Evolutionary conservation across 2,113 vertebrate species (phyloP).

Genomic region (Verasper variegatus): DNA sequence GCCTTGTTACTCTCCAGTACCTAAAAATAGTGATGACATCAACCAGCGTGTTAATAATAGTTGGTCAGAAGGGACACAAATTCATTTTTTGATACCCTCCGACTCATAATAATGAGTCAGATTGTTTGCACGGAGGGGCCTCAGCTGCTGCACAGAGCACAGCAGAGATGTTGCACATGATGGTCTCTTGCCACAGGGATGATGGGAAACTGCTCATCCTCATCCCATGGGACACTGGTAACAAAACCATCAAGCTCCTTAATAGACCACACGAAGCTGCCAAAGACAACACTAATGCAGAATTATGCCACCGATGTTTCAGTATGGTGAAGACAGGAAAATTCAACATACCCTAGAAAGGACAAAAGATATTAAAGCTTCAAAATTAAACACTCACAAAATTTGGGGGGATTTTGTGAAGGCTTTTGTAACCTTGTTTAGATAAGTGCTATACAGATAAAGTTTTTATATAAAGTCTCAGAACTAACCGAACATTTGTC

Average conservation of each 20-base stretch:
- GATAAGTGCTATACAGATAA: no score
- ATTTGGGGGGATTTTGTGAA: no score
- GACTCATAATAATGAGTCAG: slow-evolving; percentile 46
- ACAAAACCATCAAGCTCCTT: slow-evolving; percentile 39
- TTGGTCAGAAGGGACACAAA: slow-evolving; percentile 60
- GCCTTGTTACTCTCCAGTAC: neutral
- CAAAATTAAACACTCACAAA: no score
- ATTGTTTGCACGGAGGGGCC: slow-evolving; percentile 25
- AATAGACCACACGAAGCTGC: slow-evolving; percentile 47
- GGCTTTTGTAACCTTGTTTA: no score
- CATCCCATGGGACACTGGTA: slow-evolving; percentile 54
- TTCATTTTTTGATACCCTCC: slow-evolving; percentile 34
- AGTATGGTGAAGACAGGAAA: neutral
- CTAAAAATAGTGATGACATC: slow-evolving; percentile 57
- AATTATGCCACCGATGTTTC: neutral
- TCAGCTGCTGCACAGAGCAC: slow-evolving; percentile 59
- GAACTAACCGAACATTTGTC: no score
- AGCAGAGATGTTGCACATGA: slow-evolving; percentile 51
- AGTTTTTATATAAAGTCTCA: no score
- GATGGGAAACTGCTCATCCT: slow-evolving; percentile 40
- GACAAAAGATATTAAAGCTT: no score
- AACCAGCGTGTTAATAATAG: slow-evolving; percentile 64
- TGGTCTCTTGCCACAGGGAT: slow-evolving; percentile 47
- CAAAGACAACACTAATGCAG: slow-evolving; percentile 24
- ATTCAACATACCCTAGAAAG: no score